phyloP scores from a whole-genome alignment of 2,113 vertebrate species.

The Dolichallabes microphthalmus region DNA sequence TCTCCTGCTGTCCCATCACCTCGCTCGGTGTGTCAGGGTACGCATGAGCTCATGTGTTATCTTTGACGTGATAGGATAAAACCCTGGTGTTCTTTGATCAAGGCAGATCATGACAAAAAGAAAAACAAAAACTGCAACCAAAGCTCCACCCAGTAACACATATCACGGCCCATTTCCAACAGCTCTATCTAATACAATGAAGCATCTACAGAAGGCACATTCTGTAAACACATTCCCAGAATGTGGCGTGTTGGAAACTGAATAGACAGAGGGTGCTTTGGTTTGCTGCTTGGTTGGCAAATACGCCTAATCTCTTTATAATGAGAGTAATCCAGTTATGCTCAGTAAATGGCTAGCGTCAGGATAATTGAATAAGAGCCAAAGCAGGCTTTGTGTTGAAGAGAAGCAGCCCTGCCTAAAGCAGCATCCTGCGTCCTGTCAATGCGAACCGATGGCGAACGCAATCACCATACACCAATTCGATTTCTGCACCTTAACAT shows the following conservation, averaged over 20 bases:
- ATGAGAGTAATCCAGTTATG: conserved; percentile 90
- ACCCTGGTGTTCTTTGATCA: background rate
- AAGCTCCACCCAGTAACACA: conserved; percentile 15
- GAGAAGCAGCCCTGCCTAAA: conserved; percentile 34
- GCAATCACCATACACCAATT: conserved; percentile 2
- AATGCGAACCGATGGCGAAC: conserved; percentile 19
- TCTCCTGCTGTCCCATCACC: background rate
- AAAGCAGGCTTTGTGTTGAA: conserved; percentile 45
- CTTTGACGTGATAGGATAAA: conserved; percentile 16
- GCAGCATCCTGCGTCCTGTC: conserved; percentile 39
- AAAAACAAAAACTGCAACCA: background rate
- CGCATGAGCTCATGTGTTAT: background rate
- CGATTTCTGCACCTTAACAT: conserved; percentile 19
- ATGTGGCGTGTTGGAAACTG: conserved; percentile 35
- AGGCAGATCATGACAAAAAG: conserved; percentile 1
- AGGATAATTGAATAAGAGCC: conserved; percentile 84
- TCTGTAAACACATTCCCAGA: conserved; percentile 45
- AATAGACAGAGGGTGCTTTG: conserved; percentile 46
- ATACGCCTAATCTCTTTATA: conserved; percentile 90
- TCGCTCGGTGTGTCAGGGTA: background rate
- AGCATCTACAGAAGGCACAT: conserved; percentile 34
- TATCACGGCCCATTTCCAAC: conserved; percentile 23
- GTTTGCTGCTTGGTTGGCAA: conserved; percentile 67
- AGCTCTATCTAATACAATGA: conserved; percentile 37
- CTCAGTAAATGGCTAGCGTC: conserved; percentile 84